Evolutionary conservation across 2,113 vertebrate species (phyloP).

Genomic region (Callithrix jacchus): DNA sequence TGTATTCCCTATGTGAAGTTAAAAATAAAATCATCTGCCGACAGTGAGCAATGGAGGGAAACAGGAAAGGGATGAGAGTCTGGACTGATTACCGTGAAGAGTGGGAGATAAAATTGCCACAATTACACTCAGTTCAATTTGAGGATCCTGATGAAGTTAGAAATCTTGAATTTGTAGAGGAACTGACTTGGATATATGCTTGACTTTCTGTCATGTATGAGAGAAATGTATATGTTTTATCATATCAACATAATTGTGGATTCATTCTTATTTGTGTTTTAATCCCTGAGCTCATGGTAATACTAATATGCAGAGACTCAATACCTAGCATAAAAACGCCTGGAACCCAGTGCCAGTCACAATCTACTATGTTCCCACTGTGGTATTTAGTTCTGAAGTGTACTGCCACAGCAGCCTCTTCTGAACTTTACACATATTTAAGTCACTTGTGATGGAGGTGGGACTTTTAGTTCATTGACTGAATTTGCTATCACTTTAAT

Average conservation of each 20-base stretch:
- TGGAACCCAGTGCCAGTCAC: background rate
- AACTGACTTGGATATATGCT: background rate
- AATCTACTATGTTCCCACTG: background rate
- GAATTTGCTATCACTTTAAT: background rate
- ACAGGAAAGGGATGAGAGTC: background rate
- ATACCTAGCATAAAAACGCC: background rate
- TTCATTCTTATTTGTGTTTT: background rate
- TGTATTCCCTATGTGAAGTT: background rate
- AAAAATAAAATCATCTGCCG: background rate
- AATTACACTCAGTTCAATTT: background rate
- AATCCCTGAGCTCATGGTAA: background rate
- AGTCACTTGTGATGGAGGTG: background rate
- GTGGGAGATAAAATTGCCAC: background rate
- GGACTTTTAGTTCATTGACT: background rate
- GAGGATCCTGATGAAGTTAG: background rate
- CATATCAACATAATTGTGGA: background rate
- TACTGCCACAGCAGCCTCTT: background rate
- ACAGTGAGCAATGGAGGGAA: background rate
- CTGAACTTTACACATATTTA: background rate
- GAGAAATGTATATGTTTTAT: background rate
- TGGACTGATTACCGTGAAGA: background rate
- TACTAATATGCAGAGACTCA: background rate
- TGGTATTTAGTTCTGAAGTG: background rate
- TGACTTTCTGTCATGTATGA: background rate
- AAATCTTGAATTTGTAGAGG: background rate